A percentile compares a stretch with the other conserved stretches of the same genome.
Evolutionary conservation across 2,797 vertebrate species (phyloP).

Genomic region (Hydrocynus forskahlii): DNA sequence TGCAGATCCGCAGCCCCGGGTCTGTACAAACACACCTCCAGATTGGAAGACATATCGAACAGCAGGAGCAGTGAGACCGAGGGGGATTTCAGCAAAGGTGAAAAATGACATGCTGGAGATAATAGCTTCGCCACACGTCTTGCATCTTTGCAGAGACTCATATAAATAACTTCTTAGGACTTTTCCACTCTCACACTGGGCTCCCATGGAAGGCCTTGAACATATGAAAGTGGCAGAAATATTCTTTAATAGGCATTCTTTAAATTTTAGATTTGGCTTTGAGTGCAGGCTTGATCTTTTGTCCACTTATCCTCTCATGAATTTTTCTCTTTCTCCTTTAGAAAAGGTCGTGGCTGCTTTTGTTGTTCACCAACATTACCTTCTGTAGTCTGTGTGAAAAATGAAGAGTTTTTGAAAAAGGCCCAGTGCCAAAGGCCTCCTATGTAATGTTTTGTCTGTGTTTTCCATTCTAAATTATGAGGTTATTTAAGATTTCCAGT

Average conservation of each 20-base stretch:
- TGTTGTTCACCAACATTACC: too few species aligned
- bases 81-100: conserved; percentile 53
- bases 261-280: not conserved
- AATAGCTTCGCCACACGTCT: conserved; percentile 42
- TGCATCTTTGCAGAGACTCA: conserved; percentile 13
- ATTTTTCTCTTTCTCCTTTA: too few species aligned
- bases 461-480: too few species aligned
- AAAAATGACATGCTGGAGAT: conserved; percentile 46
- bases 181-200: conserved; percentile 35
- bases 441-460: too few species aligned
- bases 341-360: too few species aligned
- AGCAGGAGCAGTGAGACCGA: conserved; percentile 46
- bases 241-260: too few species aligned
- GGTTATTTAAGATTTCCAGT: too few species aligned
- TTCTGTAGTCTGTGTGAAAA: too few species aligned
- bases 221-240: not conserved
- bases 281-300: not conserved
- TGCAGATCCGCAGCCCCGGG: conserved; percentile 29
- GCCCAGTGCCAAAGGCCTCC: too few species aligned
- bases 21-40: conserved; percentile 41
- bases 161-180: conserved; percentile 6
- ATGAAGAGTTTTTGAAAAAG: too few species aligned
- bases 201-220: conserved; percentile 28
- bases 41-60: conserved; percentile 57
- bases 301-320: not conserved